Conservation (phyloP, 2,797 vertebrate genomes). For the Cuniculus paca region DNA sequence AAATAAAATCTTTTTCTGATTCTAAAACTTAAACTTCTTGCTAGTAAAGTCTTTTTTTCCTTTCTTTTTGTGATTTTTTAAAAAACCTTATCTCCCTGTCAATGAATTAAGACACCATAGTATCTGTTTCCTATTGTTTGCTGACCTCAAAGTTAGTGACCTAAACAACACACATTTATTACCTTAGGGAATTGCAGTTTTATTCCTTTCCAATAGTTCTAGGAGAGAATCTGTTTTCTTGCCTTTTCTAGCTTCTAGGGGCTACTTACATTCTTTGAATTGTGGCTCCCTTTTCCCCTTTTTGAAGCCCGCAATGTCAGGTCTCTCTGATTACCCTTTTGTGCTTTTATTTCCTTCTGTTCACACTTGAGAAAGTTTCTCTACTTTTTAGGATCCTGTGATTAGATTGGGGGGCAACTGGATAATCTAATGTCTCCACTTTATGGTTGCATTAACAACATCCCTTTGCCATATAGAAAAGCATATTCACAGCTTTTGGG, state of each 20-base stretch:
- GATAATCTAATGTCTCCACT: not conserved
- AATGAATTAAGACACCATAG: not conserved
- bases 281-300: not conserved
- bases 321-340: not conserved
- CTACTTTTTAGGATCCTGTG: not conserved
- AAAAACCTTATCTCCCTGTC: not conserved
- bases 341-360: not conserved
- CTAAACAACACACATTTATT: not conserved
- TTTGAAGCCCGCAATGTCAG: not conserved
- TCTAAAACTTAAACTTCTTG: not conserved
- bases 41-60: not conserved
- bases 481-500: not conserved
- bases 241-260: not conserved
- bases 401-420: not conserved
- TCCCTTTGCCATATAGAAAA: not conserved
- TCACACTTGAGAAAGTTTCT: not conserved
- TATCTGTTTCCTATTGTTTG: not conserved
- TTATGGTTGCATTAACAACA: not conserved
- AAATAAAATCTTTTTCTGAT: slow-evolving; percentile 23
- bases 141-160: not conserved
- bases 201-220: not conserved
- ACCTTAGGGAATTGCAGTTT: not conserved
- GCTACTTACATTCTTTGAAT: not conserved
- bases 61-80: not conserved
- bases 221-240: not conserved